Percentiles rank a stretch among this genome's conserved stretches.
These are phyloP conservation scores for Cephus runcator DNA, from an alignment of 2,888 invertebrate genomes.

Conservation along the genomic window DNA sequence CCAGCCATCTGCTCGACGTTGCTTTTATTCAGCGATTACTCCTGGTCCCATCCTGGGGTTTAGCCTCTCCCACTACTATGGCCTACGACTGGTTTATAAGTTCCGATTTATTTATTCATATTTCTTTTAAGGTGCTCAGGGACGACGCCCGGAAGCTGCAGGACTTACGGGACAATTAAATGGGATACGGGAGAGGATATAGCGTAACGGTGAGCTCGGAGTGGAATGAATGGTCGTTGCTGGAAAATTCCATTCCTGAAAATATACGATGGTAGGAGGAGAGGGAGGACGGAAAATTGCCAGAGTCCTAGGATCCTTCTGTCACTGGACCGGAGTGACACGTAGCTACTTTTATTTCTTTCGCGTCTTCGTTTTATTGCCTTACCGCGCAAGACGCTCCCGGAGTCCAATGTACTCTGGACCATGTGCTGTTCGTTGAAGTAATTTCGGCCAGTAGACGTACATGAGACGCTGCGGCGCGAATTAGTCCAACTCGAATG, in stretches of 20 bases:
- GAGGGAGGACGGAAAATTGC: background rate
- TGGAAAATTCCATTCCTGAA: background rate
- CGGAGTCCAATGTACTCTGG: background rate
- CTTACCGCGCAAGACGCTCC: background rate
- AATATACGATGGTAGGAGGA: background rate
- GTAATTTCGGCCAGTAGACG: background rate
- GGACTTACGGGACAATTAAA: background rate
- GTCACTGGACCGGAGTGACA: background rate
- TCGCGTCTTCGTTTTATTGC: background rate
- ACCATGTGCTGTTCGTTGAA: background rate
- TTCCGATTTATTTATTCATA: slow-evolving; percentile 44
- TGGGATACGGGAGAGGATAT: background rate
- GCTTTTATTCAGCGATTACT: slow-evolving; percentile 46
- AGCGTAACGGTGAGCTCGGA: background rate
- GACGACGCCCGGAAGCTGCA: background rate
- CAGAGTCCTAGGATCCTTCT: background rate
- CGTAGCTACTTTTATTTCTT: background rate
- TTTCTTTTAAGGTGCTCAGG: slow-evolving; percentile 16
- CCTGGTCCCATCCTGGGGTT: slow-evolving; percentile 32
- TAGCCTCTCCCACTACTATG: slow-evolving; percentile 22
- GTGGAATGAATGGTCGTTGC: background rate
- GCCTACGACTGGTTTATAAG: background rate
- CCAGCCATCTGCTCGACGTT: slow-evolving; percentile 59
- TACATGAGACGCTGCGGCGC: background rate
- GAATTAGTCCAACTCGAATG: background rate